Conservation (phyloP, 2,113 vertebrate species). For the Proterorhinus semilunaris region DNA sequence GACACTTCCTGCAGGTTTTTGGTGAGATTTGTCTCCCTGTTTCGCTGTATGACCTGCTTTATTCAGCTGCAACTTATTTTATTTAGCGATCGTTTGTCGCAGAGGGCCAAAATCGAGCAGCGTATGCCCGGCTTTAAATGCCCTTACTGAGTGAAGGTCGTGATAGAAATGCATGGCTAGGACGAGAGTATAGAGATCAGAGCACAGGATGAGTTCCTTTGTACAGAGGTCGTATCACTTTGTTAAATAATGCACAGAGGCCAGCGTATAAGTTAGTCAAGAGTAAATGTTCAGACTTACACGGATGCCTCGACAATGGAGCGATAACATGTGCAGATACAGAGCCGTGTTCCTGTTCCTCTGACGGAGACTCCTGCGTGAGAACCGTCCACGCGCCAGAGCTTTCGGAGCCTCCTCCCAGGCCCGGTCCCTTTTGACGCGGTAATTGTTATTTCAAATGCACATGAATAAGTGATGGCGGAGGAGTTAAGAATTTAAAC, state of each 20-base stretch:
- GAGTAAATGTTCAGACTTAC: constrained; percentile 31
- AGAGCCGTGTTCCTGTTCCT: constrained; percentile 16
- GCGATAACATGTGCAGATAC: constrained; percentile 36
- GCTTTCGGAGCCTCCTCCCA: constrained; percentile 84
- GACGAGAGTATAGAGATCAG: not conserved
- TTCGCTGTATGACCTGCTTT: no score
- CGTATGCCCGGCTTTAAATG: no score
- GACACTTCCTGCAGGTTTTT: no score
- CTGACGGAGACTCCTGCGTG: constrained; percentile 46
- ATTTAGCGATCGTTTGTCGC: no score
- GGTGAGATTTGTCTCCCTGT: no score
- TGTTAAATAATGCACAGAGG: constrained; percentile 37
- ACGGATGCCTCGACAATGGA: constrained; percentile 32
- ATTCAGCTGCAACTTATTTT: no score
- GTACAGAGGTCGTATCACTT: constrained; percentile 3
- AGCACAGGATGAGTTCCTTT: not conserved
- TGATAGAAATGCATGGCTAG: no score
- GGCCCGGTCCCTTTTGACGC: constrained; percentile 84
- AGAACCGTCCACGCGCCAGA: constrained; percentile 69
- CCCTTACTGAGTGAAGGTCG: no score
- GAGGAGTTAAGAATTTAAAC: constrained; percentile 92
- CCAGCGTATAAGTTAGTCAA: constrained; percentile 25
- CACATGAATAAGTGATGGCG: constrained; percentile 92
- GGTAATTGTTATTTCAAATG: constrained; percentile 94
- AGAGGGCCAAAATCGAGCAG: no score